Conservation (phyloP, 2,797 vertebrate genomes). For the Pteropus rufus region DNA sequence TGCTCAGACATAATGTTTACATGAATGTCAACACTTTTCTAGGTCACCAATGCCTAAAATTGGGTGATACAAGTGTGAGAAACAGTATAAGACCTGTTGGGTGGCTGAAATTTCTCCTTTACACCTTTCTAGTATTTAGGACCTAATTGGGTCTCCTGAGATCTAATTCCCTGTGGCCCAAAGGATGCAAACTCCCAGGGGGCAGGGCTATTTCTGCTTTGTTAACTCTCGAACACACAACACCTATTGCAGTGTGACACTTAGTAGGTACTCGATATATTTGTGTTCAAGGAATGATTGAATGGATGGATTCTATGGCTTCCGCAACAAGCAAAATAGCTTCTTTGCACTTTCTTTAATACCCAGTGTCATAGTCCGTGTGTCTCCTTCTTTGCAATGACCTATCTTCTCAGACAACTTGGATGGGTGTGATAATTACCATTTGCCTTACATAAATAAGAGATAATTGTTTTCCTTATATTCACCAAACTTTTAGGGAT, state of each 20-base stretch:
- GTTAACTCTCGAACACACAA: rapidly evolving
- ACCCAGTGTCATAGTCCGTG: not conserved
- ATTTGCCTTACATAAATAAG: conserved; percentile 48
- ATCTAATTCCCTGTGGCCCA: not conserved
- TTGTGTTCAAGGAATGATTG: not conserved
- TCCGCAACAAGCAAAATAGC: not conserved
- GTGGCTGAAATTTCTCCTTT: not conserved
- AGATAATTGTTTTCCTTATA: conserved; percentile 6
- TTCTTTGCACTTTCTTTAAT: not conserved
- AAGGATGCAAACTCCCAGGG: not conserved
- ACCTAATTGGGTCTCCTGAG: not conserved
- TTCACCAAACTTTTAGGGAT: conserved; percentile 1
- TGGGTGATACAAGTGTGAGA: not conserved
- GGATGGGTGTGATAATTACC: conserved; percentile 44
- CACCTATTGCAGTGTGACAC: rapidly evolving
- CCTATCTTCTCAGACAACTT: not conserved
- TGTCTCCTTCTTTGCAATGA: not conserved
- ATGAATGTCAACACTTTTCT: not conserved
- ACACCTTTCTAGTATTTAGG: not conserved
- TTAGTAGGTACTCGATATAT: not conserved
- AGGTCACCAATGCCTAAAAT: not conserved
- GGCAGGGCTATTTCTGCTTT: not conserved
- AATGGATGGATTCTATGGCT: not conserved
- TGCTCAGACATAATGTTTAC: not conserved
- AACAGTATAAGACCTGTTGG: not conserved